phyloP scores from a whole-genome alignment of 2,797 vertebrate species.

The Gymnothorax javanicus region DNA sequence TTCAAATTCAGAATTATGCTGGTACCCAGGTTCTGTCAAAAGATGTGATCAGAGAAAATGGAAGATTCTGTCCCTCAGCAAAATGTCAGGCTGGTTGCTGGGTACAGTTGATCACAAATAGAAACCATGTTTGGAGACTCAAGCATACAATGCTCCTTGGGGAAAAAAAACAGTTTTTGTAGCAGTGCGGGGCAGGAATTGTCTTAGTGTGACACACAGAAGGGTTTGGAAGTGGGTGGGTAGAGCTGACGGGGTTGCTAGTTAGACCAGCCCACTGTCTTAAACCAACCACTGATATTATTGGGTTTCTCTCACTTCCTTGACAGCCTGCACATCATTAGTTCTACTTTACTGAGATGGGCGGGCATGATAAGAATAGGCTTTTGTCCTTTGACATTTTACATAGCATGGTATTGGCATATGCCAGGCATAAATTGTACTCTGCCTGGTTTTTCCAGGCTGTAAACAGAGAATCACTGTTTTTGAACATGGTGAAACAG shows the following conservation, averaged over 20 bases:
- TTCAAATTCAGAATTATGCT: neutral
- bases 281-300: neutral
- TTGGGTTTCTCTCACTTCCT: neutral
- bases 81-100: neutral
- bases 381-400: slow-evolving; percentile 5
- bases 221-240: neutral
- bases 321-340: neutral
- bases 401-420: neutral
- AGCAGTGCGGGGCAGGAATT: neutral
- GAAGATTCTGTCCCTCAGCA: neutral
- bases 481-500: neutral
- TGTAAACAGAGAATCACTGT: neutral
- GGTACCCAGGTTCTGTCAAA: neutral
- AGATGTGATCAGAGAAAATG: neutral
- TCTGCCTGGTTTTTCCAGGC: neutral
- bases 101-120: neutral
- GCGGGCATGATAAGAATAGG: neutral
- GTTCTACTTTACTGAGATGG: neutral
- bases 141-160: slow-evolving; percentile 1
- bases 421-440: neutral
- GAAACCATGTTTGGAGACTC: neutral
- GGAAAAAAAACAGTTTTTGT: neutral
- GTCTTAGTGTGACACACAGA: neutral
- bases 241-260: neutral
- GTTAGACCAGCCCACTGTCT: neutral